A percentile compares a stretch with the other conserved stretches of the same genome.
These are phyloP conservation scores for Urosaurus nigricauda DNA, from an alignment of 2,797 vertebrate genomes.

Conservation along the genomic window DNA sequence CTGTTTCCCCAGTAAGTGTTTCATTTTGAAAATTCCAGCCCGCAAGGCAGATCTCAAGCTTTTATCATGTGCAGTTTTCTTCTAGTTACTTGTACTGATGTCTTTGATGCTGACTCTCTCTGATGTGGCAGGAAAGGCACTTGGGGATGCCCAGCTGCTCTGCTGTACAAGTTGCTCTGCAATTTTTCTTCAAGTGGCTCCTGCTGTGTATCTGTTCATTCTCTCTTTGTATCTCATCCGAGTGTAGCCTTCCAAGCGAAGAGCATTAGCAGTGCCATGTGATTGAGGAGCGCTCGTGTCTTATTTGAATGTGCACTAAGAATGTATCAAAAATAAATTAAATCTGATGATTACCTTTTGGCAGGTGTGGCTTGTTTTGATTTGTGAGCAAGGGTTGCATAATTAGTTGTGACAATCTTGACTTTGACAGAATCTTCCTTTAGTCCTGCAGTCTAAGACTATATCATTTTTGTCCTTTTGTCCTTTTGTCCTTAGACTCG, in stretches of 20 bases:
- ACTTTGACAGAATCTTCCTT: background rate
- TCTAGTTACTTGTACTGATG: slow-evolving; percentile 12
- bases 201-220: slow-evolving; percentile 48
- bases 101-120: slow-evolving; percentile 41
- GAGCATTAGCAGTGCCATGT: slow-evolving; percentile 55
- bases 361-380: slow-evolving; percentile 35
- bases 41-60: slow-evolving; percentile 27
- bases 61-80: slow-evolving; percentile 25
- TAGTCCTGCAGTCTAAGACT: background rate
- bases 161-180: slow-evolving; percentile 9
- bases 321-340: slow-evolving; percentile 56
- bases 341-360: background rate
- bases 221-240: slow-evolving; percentile 42
- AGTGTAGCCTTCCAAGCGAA: slow-evolving; percentile 56
- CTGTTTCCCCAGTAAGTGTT: background rate
- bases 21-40: slow-evolving; percentile 33
- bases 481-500: background rate
- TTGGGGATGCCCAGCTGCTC: slow-evolving; percentile 35
- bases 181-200: slow-evolving; percentile 54
- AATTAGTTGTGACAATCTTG: background rate
- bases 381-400: background rate
- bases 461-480: slow-evolving; percentile 8
- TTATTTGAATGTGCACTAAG: slow-evolving; percentile 48
- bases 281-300: slow-evolving; percentile 53
- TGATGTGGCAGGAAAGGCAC: slow-evolving; percentile 35